A percentile compares a stretch with the other conserved stretches of the same genome.
Evolutionary conservation across 2,797 vertebrate genomes (phyloP).

Genomic region (Sebastes aleutianus): DNA sequence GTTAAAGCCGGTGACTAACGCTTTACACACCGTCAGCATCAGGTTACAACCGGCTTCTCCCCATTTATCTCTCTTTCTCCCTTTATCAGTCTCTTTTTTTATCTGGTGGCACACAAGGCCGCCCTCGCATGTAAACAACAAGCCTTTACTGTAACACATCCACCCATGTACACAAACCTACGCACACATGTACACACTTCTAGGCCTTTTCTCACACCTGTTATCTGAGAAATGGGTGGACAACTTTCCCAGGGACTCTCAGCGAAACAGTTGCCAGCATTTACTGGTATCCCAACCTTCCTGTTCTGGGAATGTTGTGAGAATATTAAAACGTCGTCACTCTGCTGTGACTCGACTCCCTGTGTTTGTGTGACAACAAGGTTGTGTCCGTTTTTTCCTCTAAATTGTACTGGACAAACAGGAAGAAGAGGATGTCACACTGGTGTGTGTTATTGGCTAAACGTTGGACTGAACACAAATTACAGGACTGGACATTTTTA

Average conservation of each 20-base stretch:
- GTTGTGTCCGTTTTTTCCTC: not conserved
- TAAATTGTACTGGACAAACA: conserved; percentile 30
- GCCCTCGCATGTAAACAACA: conserved; percentile 15
- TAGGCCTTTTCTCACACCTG: not conserved
- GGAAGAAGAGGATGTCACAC: conserved; percentile 31
- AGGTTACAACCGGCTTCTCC: conserved; percentile 21
- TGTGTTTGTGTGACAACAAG: conserved; percentile 50
- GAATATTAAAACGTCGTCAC: not conserved
- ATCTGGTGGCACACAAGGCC: conserved; percentile 53
- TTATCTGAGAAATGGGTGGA: conserved; percentile 28
- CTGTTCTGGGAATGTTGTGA: conserved; percentile 21
- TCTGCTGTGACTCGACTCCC: conserved; percentile 17
- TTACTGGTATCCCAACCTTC: conserved; percentile 19
- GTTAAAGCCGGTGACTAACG: conserved; percentile 9
- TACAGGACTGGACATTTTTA: conserved; percentile 10
- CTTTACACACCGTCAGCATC: conserved; percentile 21
- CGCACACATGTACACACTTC: not conserved
- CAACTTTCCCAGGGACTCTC: conserved; percentile 36
- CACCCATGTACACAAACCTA: conserved; percentile 18
- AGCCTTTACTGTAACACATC: conserved; percentile 15
- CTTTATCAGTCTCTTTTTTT: conserved; percentile 27
- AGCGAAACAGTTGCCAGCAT: not conserved
- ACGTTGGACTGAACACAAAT: conserved; percentile 14
- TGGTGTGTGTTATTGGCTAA: conserved; percentile 37
- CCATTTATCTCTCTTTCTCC: conserved; percentile 3